Evolutionary conservation across 2,797 vertebrate genomes (phyloP), one percentile per base, ranked within the genome.

Genomic region (Cryptoblepharus egeriae): DNA sequence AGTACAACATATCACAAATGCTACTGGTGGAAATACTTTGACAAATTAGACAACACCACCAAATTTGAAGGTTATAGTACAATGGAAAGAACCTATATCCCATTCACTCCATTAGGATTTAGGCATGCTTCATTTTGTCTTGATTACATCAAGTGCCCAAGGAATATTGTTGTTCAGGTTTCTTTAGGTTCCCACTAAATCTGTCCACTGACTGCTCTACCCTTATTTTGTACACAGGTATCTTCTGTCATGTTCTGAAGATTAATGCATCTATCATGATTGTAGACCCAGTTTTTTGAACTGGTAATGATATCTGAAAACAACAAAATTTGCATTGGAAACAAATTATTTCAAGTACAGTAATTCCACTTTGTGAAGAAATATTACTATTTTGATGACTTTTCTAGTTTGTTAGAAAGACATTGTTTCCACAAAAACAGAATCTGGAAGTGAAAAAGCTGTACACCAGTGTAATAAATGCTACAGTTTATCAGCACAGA

Each of bases 241-340:
- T 72, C n/a, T 88, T 78, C 83, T 80, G 88, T 49, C 85, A 82
- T 5, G 32, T 82, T 52, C 71, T 37, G 71, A 45, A 61, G 75
- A 84, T 63, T 83, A 5, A 75, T 30, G 42, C 75, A 94, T 85
- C n/a, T 88, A 49, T 3, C 37, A 69, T 89, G 69, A 84, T 9
- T 80, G 88, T 1, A 83, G 70, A 12, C 58, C 87, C 90, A 92
- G 2, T 75, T 88, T 88, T 85, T 76, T 52, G 81, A 63, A 83
- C 73, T 85, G 0, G 77, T 90, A 88, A 94, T 90, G 75, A 0
- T n/a, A 93, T 92, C 92, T 93, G 82, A 30, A 74, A 11, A 58
- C 6, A 16, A 63, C 49, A 73, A 7, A 79, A 73, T 69, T 75
- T 82, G n/a, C 64, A 45, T 35, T 58, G 18, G 26, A 30, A 75